Evolutionary conservation across 2,113 vertebrate genomes (phyloP).

Genomic region (cattle (Bos taurus)): DNA sequence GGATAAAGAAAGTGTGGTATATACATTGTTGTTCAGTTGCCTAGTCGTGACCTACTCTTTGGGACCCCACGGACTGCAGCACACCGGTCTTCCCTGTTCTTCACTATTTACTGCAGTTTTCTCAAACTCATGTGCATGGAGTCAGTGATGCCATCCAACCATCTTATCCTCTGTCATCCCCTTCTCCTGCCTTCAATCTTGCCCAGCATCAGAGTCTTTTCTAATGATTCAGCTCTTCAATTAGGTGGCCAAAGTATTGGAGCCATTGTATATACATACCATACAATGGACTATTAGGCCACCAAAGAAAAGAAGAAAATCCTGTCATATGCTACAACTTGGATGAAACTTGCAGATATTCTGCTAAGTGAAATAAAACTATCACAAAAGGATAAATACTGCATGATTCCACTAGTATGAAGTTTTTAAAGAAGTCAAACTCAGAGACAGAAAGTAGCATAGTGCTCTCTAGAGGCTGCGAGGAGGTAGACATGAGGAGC

Average conservation of each 20-base stretch:
- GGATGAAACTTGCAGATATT: not conserved
- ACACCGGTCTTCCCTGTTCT: not conserved
- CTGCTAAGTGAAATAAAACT: not conserved
- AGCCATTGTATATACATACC: not conserved
- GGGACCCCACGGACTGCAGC: not conserved
- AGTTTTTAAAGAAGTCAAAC: not conserved
- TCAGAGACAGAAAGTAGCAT: not conserved
- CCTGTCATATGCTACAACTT: not conserved
- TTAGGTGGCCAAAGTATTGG: not conserved
- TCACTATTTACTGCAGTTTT: not conserved
- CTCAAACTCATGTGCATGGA: not conserved
- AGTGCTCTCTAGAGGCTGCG: fast-evolving
- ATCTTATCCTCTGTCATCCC: not conserved
- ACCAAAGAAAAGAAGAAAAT: not conserved
- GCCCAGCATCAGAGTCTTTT: not conserved
- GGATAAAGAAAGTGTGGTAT: not conserved
- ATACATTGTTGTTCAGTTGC: not conserved
- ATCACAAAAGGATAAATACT: not conserved
- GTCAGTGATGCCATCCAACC: not conserved
- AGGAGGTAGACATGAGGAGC: fast-evolving
- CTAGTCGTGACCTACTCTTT: not conserved
- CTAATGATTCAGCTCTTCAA: not conserved
- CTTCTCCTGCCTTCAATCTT: not conserved
- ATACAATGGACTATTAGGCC: not conserved
- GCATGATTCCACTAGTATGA: not conserved